Percentiles rank a stretch among this genome's conserved stretches.
phyloP scores from a whole-genome alignment of 2,113 vertebrate genomes.

The Gymnarchus niloticus region DNA sequence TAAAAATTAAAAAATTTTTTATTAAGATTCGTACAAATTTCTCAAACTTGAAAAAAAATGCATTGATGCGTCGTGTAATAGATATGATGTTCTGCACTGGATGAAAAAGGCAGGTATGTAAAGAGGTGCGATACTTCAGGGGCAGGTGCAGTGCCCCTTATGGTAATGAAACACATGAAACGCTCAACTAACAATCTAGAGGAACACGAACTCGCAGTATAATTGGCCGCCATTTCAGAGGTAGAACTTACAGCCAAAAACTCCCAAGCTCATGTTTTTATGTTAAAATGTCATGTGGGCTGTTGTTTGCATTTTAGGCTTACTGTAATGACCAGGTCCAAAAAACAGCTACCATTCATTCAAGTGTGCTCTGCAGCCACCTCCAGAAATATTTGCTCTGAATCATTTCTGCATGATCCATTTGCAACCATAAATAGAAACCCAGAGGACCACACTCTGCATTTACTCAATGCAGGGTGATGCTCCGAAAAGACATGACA shows the following conservation, averaged over 20 bases:
- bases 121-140: neutral
- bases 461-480: conserved; percentile 29
- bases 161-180: neutral
- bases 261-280: neutral
- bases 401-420: conserved; percentile 29
- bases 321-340: neutral
- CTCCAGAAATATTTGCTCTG: conserved; percentile 27
- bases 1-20: neutral
- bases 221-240: neutral
- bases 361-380: neutral
- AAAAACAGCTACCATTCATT: neutral
- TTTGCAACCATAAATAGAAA: conserved; percentile 46
- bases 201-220: neutral
- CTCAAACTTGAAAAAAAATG: neutral
- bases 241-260: neutral
- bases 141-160: neutral
- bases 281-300: neutral
- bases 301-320: neutral
- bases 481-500: conserved; percentile 28
- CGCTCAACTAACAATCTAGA: neutral
- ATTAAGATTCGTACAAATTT: neutral
- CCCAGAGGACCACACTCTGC: conserved; percentile 40
- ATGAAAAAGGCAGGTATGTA: neutral
- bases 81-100: neutral
- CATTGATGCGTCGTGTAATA: too few relatives aligned